Base-by-base conservation (phyloP, 2,113 vertebrate genomes). In the Hyla sarda region DNA sequence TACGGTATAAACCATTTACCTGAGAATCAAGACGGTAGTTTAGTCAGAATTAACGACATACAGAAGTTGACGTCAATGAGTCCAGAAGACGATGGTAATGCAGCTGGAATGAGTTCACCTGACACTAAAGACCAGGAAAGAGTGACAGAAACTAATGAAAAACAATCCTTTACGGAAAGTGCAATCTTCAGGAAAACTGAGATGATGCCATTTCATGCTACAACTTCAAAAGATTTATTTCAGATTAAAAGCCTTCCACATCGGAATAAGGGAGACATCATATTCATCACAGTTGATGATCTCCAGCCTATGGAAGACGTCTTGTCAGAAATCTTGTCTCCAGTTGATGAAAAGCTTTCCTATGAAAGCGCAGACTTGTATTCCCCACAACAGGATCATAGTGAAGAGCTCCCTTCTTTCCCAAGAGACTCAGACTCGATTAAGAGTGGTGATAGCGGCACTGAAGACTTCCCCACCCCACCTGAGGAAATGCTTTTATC, bases 301-400 rank as follows among this genome's bases (percentile, higher is more conserved):
- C 21, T 28, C 16, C 11, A 62, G 82, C 48, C 67, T 1, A 0
- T 9, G 10, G 48, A 89, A 19, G 73, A 84, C 0, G 21, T 65
- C 54, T 87, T 93, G 89, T 91, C 76, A 2, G 96, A 94, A 88
- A 90, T 92, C 67, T 82, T 88, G 34, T 93, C 94, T 75, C 93
- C 94, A 0, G 80, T 92, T 48, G 94, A 94, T 37, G 92, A 95
- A 77, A 90, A 91, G 73, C 89, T 95, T 78, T 93, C 94, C 25
- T 95, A 90, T 6, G 87, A 92, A 91, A 95, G 93, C 78, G 90
- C 91, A 16, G 90, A 93, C 79, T 90, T 95, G 69, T 89, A 83
- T 1, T 90, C 91, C 48, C 84, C 73, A 16, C 88, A 76, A 87
- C 87, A 86, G 73, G 91, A 89, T 25, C 16, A 82, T 75, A 87